phyloP scores from a whole-genome alignment of 1,140 invertebrate species.

The Elymnias hypermnestra region DNA sequence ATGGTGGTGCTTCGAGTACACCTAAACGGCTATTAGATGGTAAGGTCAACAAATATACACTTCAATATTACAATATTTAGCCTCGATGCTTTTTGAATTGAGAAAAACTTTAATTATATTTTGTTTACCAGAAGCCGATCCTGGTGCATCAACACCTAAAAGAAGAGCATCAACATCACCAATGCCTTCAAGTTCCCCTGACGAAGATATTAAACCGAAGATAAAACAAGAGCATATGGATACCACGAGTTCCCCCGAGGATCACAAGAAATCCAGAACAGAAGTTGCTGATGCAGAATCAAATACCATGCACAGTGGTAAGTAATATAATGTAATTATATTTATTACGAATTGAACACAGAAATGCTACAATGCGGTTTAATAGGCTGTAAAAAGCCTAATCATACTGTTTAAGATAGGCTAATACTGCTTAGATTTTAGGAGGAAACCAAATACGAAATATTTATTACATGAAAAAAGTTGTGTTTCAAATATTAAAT shows the following conservation, averaged over 20 bases:
- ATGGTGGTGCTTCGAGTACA: conserved; percentile 82
- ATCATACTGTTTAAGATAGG: no score
- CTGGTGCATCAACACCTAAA: conserved; percentile 78
- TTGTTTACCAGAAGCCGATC: conserved; percentile 62
- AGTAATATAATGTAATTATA: conserved; percentile 61
- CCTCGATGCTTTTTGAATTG: no score
- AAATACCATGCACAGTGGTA: conserved; percentile 92
- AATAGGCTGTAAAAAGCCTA: no score
- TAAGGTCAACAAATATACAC: no score
- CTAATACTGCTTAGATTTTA: no score
- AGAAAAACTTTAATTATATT: no score
- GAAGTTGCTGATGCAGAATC: conserved; percentile 90
- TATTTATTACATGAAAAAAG: no score
- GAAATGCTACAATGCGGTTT: no score
- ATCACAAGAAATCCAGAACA: conserved; percentile 84
- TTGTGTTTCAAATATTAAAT: no score
- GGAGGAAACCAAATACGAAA: no score
- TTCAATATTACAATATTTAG: no score
- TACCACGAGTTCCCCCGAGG: conserved; percentile 77
- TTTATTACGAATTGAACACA: no score
- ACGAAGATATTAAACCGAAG: conserved; percentile 83
- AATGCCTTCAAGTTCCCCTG: conserved; percentile 78
- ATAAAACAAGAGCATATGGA: conserved; percentile 84
- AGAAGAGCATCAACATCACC: conserved; percentile 80
- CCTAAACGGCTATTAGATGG: conserved; percentile 81